Percentiles rank a stretch among this genome's conserved stretches.
These are phyloP conservation scores for Chrysochloris asiatica DNA, from an alignment of 2,113 vertebrate genomes.

Conservation along the genomic window DNA sequence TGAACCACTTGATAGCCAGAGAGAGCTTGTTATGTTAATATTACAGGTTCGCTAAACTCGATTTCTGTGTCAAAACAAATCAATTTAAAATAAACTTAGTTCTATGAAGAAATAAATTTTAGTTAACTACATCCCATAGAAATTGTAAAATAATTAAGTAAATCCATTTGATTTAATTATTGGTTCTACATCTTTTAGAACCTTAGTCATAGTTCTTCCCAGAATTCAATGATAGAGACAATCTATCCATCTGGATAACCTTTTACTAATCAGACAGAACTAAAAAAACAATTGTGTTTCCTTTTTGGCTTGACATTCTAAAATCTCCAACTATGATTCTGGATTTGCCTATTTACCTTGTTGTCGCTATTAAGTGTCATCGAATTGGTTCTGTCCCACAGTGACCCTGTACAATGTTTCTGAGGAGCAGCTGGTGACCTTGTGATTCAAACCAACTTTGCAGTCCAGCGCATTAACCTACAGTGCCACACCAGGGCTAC, in stretches of 20 bases:
- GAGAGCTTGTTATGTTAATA: not conserved
- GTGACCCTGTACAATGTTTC: too few species aligned
- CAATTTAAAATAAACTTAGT: not conserved
- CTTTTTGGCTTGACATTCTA: not conserved
- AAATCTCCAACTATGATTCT: not conserved
- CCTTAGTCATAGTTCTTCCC: not conserved
- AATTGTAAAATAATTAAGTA: conserved; percentile 41
- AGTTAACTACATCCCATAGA: conserved; percentile 20
- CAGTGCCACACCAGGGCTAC: too few species aligned
- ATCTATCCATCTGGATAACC: not conserved
- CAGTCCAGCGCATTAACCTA: too few species aligned
- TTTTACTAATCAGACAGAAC: not conserved
- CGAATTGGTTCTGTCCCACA: not conserved
- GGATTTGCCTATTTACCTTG: not conserved
- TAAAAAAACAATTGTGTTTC: not conserved
- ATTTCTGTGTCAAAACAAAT: not conserved
- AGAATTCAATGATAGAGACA: not conserved
- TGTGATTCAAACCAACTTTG: too few species aligned
- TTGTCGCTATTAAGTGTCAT: not conserved
- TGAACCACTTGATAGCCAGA: not conserved
- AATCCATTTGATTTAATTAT: not conserved
- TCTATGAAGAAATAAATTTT: not conserved
- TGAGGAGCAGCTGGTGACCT: too few species aligned
- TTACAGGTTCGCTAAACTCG: not conserved
- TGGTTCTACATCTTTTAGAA: not conserved